Conservation (phyloP, 2,797 vertebrate genomes). For the Parauchenoglanis punctatus region DNA sequence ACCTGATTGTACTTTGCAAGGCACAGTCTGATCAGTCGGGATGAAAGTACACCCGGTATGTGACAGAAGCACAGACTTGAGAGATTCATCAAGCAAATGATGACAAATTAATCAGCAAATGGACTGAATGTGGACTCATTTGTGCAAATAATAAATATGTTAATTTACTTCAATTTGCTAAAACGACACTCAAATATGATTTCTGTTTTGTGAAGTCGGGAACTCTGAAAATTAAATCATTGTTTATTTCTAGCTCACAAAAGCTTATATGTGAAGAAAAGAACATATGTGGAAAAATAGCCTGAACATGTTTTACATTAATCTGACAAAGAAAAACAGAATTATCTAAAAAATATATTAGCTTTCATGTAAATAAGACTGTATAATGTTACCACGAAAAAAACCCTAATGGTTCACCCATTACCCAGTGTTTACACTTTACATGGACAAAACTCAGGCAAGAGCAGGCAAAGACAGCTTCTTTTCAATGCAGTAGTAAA, state of each 20-base stretch:
- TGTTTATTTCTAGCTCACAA: not conserved
- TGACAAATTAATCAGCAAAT: not conserved
- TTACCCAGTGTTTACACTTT: not conserved
- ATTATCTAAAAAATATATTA: not conserved
- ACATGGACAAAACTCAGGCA: not conserved
- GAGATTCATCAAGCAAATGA: not conserved
- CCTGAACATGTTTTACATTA: not conserved
- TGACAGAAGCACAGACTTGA: not conserved
- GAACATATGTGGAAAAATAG: not conserved
- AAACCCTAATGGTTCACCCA: not conserved
- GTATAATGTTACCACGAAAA: not conserved
- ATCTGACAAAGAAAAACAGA: not conserved
- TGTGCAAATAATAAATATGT: not conserved
- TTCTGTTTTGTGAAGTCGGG: not conserved
- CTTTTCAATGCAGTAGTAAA: not conserved
- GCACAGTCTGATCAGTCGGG: not conserved
- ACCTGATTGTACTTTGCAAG: slow-evolving; percentile 4
- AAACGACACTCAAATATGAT: not conserved
- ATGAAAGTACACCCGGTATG: slow-evolving; percentile 4
- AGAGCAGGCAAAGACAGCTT: not conserved
- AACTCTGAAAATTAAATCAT: not conserved
- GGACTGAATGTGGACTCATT: not conserved
- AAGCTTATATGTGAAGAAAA: not conserved
- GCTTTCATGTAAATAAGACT: not conserved
- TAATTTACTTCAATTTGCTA: not conserved